These are phyloP conservation scores for Drosophila aldrichi DNA, from an alignment of 2,888 invertebrate genomes.

Conservation along the genomic window DNA sequence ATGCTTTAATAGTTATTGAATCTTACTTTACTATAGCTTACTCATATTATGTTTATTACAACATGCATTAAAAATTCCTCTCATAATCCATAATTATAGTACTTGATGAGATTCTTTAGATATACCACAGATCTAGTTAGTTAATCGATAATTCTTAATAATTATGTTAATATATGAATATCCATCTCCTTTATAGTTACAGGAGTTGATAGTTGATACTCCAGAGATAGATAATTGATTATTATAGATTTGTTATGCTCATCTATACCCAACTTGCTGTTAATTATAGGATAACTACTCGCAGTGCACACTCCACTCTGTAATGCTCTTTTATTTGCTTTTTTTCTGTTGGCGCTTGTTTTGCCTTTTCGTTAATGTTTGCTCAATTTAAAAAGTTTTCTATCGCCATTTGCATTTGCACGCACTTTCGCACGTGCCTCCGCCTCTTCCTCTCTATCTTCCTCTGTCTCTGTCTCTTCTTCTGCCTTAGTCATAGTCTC, in stretches of 20 bases:
- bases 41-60: no score
- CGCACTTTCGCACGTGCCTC: constrained; percentile 77
- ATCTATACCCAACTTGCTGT: no score
- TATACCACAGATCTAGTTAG: not conserved
- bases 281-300: not conserved
- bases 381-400: constrained; percentile 79
- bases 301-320: not conserved
- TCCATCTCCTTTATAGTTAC: no score
- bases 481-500: not conserved
- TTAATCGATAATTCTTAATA: no score
- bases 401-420: constrained; percentile 78
- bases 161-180: no score
- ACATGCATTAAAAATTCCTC: no score
- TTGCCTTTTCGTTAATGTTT: constrained; percentile 73
- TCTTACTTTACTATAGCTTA: no score
- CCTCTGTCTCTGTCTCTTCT: not conserved
- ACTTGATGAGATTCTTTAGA: not conserved
- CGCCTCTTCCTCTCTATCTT: not conserved
- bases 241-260: no score
- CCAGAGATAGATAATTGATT: no score
- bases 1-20: no score
- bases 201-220: no score
- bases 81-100: not conserved
- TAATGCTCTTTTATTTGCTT: not conserved
- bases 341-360: constrained; percentile 14